Evolutionary conservation across 2,888 invertebrate genomes (phyloP).

Genomic region (Hydropsyche betteni): DNA sequence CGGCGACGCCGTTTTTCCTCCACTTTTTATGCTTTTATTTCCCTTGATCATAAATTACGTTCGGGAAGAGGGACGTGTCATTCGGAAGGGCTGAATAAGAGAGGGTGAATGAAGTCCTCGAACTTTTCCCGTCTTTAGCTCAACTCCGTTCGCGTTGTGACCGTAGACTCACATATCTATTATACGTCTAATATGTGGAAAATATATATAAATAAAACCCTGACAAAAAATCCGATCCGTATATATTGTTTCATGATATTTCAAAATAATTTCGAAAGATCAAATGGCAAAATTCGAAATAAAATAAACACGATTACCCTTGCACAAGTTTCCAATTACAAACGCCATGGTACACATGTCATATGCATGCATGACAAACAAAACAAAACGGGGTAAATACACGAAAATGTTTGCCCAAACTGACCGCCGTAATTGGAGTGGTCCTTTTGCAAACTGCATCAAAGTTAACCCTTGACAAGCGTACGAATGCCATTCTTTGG

Average conservation of each 20-base stretch:
- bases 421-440: slow-evolving; percentile 47
- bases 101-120: slow-evolving; percentile 50
- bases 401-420: slow-evolving; percentile 41
- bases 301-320: neutral
- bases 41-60: slow-evolving; percentile 69
- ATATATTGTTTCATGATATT: too few relatives aligned
- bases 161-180: too few relatives aligned
- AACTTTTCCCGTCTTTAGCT: slow-evolving; percentile 41
- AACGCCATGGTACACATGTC: neutral
- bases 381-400: neutral
- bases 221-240: too few relatives aligned
- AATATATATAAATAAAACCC: too few relatives aligned
- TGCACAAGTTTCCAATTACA: slow-evolving; percentile 1
- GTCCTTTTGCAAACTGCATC: slow-evolving; percentile 42
- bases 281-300: too few relatives aligned
- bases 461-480: slow-evolving; percentile 43
- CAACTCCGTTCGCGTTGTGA: neutral
- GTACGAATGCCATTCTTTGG: slow-evolving; percentile 13
- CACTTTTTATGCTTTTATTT: slow-evolving; percentile 62
- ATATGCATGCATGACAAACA: neutral
- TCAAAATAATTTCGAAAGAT: too few relatives aligned
- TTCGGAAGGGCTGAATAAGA: slow-evolving; percentile 46
- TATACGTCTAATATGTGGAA: too few relatives aligned
- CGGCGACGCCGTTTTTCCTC: slow-evolving; percentile 67
- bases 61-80: slow-evolving; percentile 65